These are phyloP conservation scores for Lagopus muta DNA, from an alignment of 2,113 vertebrate genomes.

Conservation along the genomic window DNA sequence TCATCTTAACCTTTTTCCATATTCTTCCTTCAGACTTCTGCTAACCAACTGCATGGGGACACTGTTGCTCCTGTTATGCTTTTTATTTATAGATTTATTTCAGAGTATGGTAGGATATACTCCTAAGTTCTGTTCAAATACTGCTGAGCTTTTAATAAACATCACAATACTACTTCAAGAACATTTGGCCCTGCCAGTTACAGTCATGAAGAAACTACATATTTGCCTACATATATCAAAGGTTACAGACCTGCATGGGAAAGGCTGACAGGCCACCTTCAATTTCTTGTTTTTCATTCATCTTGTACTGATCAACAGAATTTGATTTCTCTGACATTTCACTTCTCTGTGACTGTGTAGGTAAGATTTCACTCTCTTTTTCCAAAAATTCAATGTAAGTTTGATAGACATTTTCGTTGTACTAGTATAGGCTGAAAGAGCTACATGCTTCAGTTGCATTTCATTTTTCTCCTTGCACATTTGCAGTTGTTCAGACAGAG, in stretches of 20 bases:
- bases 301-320: not conserved
- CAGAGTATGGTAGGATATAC: accelerated
- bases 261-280: not conserved
- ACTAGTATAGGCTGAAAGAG: not conserved
- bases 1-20: not conserved
- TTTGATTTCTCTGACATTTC: not conserved
- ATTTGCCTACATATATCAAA: accelerated
- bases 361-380: not conserved
- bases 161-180: not conserved
- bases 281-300: not conserved
- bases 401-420: not conserved
- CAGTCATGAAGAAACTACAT: not conserved
- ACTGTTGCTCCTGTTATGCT: not conserved
- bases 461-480: not conserved
- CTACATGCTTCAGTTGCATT: not conserved
- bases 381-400: not conserved
- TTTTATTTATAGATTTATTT: not conserved
- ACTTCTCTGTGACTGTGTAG: not conserved
- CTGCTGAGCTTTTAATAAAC: not conserved
- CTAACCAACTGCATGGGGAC: too few relatives aligned
- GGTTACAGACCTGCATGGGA: not conserved
- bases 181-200: accelerated
- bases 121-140: not conserved
- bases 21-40: not conserved
- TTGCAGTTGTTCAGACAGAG: not conserved